Evolutionary conservation across 2,888 invertebrate species (phyloP), one percentile per base, ranked within the genome.

Genomic region (Leuctra nigra): DNA sequence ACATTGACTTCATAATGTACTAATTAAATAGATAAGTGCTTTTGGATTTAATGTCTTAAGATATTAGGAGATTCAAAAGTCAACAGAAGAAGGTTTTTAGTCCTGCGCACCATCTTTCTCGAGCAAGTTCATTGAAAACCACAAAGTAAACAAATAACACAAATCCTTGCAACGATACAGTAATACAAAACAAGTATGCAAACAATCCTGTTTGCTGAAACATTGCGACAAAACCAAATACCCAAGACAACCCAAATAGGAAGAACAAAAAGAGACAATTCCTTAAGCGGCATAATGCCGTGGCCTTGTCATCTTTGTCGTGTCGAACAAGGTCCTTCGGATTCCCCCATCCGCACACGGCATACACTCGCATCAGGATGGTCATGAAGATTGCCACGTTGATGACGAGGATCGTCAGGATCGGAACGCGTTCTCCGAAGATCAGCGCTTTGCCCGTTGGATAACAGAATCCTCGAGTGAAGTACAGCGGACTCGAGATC

Each of bases 61-160:
- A n/a, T n/a, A n/a, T n/a, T n/a, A n/a, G n/a, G n/a, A n/a, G n/a
- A n/a, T n/a, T n/a, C n/a, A n/a, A n/a, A n/a, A n/a, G n/a, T n/a
- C n/a, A n/a, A n/a, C n/a, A n/a, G n/a, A n/a, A n/a, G n/a, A n/a
- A n/a, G n/a, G n/a, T n/a, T n/a, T n/a, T n/a, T n/a, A n/a, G n/a
- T n/a, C n/a, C n/a, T n/a, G n/a, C n/a, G n/a, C n/a, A n/a, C n/a
- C n/a, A n/a, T n/a, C n/a, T n/a, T n/a, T n/a, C n/a, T n/a, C n/a
- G n/a, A n/a, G n/a, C n/a, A n/a, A n/a, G n/a, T n/a, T n/a, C n/a
- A n/a, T 81, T 80, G 54, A 80, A 73, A 14, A 81, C 66, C 7
- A 82, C 73, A 66, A 82, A 82, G 67, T 81, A 82, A 16, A 82
- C 66, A 63, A 82, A 82, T 13, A 82, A 69, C 7, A 82, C 77